Conservation (phyloP, 2,113 vertebrate genomes). For the Rhodinocichla rosea region DNA sequence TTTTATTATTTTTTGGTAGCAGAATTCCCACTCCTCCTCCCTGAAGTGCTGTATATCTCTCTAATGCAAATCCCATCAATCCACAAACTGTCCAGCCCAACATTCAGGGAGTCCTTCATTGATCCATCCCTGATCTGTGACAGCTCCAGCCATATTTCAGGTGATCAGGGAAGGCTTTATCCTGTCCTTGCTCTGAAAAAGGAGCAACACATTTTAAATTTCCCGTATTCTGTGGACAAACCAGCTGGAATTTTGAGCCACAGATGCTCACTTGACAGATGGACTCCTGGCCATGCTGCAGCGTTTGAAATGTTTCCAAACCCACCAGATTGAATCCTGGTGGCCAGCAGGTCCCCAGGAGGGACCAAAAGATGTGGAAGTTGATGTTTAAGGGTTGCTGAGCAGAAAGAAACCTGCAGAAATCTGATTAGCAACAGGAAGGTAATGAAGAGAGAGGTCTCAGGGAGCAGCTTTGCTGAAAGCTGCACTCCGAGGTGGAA, state of each 20-base stretch:
- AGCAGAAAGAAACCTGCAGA: background rate
- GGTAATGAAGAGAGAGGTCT: background rate
- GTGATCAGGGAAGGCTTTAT: background rate
- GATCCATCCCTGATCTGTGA: background rate
- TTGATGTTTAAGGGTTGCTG: conserved; percentile 27
- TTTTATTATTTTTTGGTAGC: background rate
- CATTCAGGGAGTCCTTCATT: background rate
- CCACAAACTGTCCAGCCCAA: background rate
- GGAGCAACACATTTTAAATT: background rate
- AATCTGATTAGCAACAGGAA: conserved; percentile 10
- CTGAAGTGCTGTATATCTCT: background rate
- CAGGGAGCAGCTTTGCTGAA: background rate
- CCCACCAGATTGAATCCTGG: conserved; percentile 16
- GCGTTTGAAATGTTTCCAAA: background rate
- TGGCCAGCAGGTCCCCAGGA: background rate
- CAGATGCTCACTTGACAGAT: conserved; percentile 41
- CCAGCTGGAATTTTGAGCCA: background rate
- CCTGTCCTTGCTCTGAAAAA: conserved; percentile 13
- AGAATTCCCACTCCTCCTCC: background rate
- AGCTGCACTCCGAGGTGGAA: background rate
- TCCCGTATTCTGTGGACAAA: background rate
- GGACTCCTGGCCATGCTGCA: background rate
- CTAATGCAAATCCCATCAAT: conserved; percentile 43
- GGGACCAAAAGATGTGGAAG: background rate
- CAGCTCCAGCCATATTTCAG: background rate